Conservation (phyloP, 2,888 invertebrate species). For the Amphimallon solstitiale region DNA sequence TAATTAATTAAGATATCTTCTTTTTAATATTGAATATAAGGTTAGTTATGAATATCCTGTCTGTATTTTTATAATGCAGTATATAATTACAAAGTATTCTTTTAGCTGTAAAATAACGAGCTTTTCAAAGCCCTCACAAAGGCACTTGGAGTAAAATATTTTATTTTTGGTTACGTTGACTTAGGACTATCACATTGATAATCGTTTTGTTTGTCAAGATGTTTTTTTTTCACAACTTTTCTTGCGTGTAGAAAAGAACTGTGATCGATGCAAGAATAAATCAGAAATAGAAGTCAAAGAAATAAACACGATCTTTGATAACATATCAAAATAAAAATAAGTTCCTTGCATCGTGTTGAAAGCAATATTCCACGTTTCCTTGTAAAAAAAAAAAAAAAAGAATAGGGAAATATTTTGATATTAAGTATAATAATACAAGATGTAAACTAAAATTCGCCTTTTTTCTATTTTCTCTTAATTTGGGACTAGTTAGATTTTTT, state of each 20-base stretch:
- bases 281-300: neutral
- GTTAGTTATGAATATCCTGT: conserved; percentile 28
- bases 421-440: conserved; percentile 12
- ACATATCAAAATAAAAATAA: conserved; percentile 18
- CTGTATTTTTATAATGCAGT: conserved; percentile 24
- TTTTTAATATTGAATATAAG: no score
- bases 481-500: neutral
- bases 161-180: conserved; percentile 13
- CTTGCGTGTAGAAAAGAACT: conserved; percentile 19
- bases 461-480: neutral
- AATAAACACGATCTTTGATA: neutral
- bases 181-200: neutral
- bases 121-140: conserved; percentile 18
- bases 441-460: neutral
- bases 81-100: conserved; percentile 17
- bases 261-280: conserved; percentile 32
- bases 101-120: conserved; percentile 37
- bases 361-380: conserved; percentile 26
- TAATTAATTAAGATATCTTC: no score
- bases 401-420: conserved; percentile 28
- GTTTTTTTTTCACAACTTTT: conserved; percentile 18
- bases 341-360: conserved; percentile 30
- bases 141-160: conserved; percentile 2
- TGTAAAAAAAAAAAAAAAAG: neutral
- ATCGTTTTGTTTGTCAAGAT: neutral